phyloP scores from a whole-genome alignment of 2,113 vertebrate genomes.

The Ivindomyrus marchei region DNA sequence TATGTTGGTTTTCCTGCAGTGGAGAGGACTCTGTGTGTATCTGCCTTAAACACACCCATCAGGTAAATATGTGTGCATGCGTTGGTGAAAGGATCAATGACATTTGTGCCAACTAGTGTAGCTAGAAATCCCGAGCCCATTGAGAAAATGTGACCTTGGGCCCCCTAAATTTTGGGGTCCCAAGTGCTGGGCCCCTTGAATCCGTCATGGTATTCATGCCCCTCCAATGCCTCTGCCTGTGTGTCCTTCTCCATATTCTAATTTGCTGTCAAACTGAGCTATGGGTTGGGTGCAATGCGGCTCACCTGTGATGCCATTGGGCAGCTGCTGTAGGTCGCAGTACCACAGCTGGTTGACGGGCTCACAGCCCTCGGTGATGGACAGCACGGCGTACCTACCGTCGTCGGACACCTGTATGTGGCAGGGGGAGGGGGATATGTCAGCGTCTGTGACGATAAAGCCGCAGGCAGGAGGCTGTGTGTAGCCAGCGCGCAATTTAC shows the following conservation, averaged over 20 bases:
- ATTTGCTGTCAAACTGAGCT: neutral
- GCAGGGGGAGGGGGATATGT: neutral
- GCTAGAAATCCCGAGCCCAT: neutral
- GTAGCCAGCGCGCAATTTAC: slow-evolving; percentile 37
- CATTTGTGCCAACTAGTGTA: neutral
- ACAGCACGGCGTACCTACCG: slow-evolving; percentile 54
- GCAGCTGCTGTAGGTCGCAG: slow-evolving; percentile 60
- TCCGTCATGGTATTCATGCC: neutral
- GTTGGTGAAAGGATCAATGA: neutral
- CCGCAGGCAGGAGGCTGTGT: neutral
- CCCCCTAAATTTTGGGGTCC: no score
- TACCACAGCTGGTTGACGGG: slow-evolving; percentile 68
- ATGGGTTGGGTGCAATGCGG: neutral
- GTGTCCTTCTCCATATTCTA: neutral
- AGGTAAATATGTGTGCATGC: neutral
- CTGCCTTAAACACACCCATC: neutral
- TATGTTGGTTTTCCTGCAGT: neutral
- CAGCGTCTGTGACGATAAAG: neutral
- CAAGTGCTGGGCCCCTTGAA: neutral
- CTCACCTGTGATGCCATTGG: slow-evolving; percentile 57
- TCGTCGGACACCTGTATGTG: slow-evolving; percentile 58
- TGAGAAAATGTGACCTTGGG: neutral
- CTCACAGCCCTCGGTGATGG: slow-evolving; percentile 62
- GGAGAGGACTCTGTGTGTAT: no score
- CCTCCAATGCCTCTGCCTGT: neutral